Evolutionary conservation across 2,888 invertebrate genomes (phyloP), one percentile per base, ranked within the genome.

Genomic region (Ethmia dodecea): DNA sequence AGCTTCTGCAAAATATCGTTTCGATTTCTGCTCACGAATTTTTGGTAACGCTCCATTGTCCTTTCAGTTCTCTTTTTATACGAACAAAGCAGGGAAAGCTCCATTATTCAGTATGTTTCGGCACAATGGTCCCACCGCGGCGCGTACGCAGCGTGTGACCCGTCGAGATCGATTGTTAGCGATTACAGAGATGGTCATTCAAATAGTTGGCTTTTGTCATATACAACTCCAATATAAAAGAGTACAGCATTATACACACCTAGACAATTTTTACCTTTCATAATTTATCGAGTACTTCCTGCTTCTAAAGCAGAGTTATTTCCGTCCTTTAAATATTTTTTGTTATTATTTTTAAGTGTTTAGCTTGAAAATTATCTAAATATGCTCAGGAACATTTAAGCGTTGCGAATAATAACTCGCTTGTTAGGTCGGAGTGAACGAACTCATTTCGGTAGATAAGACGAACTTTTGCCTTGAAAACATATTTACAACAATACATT

Each of bases 141-240:
- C 79, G 81, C 71, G 64, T 71, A 76, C 84, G 73, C 84, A 83
- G 81, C 83, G 70, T 80, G 79, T 73, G 80, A 74, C 70, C 75
- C 71, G 52, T 57, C 55, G 59, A 67, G 66, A 71, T 67, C 72
- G 68, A 83, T 81, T 83, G 78, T 79, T 73, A 66, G 69, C 68
- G 65, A 78, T 73, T 67, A 59, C 60, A 54, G 57, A 56, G 60
- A 68, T 61, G 67, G 73, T 68, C 71, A 75, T 78, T 77, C 73
- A 66, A 71, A 70, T 65, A 55, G 65, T 68, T 55, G 66, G 72
- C 74, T 70, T 70, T 79, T 78, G 69, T 77, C 52, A 49, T 41
- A 43, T 45, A 63, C 67, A 68, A 71, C 70, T 63, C 60, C 60
- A 69, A 70, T 68, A 68, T 70, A 74, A 75, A 70, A 57, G 58